Percentiles rank a stretch among this genome's conserved stretches.
These are phyloP conservation scores for Oreonectes daqikongensis DNA, from an alignment of 2,797 vertebrate genomes.

Conservation along the genomic window DNA sequence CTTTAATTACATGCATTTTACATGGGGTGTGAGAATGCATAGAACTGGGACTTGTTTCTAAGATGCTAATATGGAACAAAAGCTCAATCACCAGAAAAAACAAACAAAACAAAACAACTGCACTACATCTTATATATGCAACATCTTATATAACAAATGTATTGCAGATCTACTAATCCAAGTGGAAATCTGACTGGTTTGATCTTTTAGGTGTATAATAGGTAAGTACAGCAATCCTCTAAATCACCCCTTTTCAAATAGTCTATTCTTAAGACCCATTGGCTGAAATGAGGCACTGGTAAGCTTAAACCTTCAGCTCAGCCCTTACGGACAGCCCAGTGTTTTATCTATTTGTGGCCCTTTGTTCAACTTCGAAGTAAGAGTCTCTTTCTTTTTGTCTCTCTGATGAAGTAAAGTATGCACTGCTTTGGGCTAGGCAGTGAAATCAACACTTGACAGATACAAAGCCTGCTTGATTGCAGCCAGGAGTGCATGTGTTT, in stretches of 20 bases:
- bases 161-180: no score
- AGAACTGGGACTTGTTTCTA: no score
- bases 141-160: no score
- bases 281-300: conserved; percentile 49
- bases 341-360: conserved; percentile 61
- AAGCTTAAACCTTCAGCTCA: conserved; percentile 50
- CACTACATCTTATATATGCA: no score
- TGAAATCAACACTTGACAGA: conserved; percentile 80
- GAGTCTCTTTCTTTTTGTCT: conserved; percentile 41
- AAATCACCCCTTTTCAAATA: conserved; percentile 43
- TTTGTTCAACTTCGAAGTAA: conserved; percentile 61
- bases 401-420: no score
- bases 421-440: conserved; percentile 72
- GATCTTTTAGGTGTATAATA: conserved; percentile 8
- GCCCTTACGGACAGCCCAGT: conserved; percentile 51
- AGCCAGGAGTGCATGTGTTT: conserved; percentile 70
- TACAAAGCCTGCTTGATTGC: conserved; percentile 79
- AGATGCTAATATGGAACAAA: no score
- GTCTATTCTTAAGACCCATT: conserved; percentile 44
- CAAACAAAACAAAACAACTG: no score
- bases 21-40: no score
- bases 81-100: no score
- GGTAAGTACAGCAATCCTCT: conserved; percentile 46
- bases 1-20: no score
- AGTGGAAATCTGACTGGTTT: no score